Conservation (phyloP, 1,140 invertebrate species). For the Leptinotarsa texana region DNA sequence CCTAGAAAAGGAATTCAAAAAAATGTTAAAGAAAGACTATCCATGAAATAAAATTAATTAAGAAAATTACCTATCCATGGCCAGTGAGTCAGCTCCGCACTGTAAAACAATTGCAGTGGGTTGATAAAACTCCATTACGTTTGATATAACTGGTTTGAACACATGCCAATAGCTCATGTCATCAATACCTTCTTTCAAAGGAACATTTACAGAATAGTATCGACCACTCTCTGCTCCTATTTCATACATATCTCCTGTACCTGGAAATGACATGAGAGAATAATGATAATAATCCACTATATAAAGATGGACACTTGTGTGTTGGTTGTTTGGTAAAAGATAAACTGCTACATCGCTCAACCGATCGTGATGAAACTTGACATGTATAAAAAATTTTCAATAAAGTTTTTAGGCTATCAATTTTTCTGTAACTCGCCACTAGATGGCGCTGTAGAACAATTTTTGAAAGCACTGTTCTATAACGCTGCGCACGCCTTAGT, state of each 20-base stretch:
- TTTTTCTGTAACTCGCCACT: too few relatives aligned
- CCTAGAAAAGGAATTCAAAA: constrained; percentile 44
- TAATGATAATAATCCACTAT: too few relatives aligned
- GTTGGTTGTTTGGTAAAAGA: too few relatives aligned
- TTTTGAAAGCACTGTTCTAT: too few relatives aligned
- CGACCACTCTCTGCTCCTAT: constrained; percentile 89
- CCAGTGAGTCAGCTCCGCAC: constrained; percentile 97
- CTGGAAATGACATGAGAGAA: constrained; percentile 51
- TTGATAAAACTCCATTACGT: constrained; percentile 95
- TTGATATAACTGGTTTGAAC: constrained; percentile 91
- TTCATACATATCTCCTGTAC: constrained; percentile 98
- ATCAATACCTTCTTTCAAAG: constrained; percentile 95
- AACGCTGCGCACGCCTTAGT: too few relatives aligned
- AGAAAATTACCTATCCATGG: constrained; percentile 75
- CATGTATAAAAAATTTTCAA: too few relatives aligned
- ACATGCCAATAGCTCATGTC: constrained; percentile 90
- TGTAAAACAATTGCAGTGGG: constrained; percentile 97
- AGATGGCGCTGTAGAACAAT: too few relatives aligned
- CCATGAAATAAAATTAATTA: too few relatives aligned
- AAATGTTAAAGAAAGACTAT: neutral
- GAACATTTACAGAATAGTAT: constrained; percentile 97
- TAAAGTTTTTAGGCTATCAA: too few relatives aligned
- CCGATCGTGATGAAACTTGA: too few relatives aligned
- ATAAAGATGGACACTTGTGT: too few relatives aligned
- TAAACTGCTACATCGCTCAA: too few relatives aligned